These are phyloP conservation scores for Prunella himalayana DNA, from an alignment of 2,113 vertebrate species.

Conservation along the genomic window DNA sequence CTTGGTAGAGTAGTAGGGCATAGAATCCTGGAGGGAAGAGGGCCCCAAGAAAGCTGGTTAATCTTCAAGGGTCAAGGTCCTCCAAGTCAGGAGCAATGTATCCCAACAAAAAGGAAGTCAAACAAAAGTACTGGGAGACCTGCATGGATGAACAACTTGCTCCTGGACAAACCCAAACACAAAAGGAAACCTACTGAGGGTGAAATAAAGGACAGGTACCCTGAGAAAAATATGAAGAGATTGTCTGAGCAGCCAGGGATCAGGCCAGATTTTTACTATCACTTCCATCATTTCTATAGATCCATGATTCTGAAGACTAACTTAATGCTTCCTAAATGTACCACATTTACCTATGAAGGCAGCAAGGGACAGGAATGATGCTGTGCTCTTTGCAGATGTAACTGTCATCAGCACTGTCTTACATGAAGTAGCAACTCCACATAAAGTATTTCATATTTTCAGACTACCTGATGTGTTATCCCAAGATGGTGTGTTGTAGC, in stretches of 20 bases:
- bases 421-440: neutral
- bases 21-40: neutral
- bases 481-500: neutral
- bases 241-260: neutral
- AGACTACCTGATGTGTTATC: neutral
- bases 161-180: neutral
- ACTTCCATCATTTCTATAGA: neutral
- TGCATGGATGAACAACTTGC: neutral
- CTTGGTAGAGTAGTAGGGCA: no score
- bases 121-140: neutral
- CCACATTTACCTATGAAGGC: neutral
- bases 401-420: neutral
- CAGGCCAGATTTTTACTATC: neutral
- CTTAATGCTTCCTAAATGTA: neutral
- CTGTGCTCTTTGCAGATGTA: neutral
- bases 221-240: neutral
- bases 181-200: neutral
- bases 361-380: neutral
- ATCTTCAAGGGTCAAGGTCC: neutral
- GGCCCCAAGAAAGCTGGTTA: neutral
- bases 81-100: neutral
- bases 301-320: neutral
- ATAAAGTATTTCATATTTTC: neutral
- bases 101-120: neutral
- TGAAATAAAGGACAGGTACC: neutral